Evolutionary conservation across 2,888 invertebrate species (phyloP), one percentile per base, ranked within the genome.

Genomic region (Nemapogon koenigi): DNA sequence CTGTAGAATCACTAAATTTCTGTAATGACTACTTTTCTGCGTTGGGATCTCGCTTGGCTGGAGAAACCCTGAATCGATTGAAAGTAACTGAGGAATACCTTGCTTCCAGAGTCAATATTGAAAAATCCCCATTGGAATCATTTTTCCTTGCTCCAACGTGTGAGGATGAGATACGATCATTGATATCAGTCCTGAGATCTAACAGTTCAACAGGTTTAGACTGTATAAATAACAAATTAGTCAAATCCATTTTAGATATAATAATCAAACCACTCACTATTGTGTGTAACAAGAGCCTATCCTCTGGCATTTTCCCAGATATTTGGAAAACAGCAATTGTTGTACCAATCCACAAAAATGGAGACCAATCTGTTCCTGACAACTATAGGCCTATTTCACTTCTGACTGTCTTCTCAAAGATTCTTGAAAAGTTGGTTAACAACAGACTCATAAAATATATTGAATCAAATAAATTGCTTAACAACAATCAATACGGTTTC

Each of bases 21-120:
- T 40, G 40, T 14, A 45, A 43, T 22, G 22, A 32, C 0, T 39
- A 43, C 13, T 46, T 46, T 35, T 28, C 42, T 3, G 29, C 35
- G 1, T 38, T 44, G 1, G 46, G 46, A 1, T 18, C 35, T 33
- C 14, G 16, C 3, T 16, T 45, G 11, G 43, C 48, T 1, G 16
- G 37, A 4, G 10, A 37, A 8, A 46, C 39, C 6, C 25, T 41
- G 2, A 6, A 15, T 1, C 15, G 35, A 11, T 14, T 16, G 1
- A 16, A 26, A 1, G 15, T 27, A 10, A 22, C 40, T 2, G 22
- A 48, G 30, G 30, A 31, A n/a, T 1, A 11, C 1, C 14, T 43
- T 2, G 42, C 43, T 1, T 13, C 25, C 0, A 26, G 30, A 13
- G 32, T 43, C 2, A 2, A 13, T 0, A 10, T 10, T 8, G 6